These are phyloP conservation scores for Trichacis sp. DNA, from an alignment of 2,888 invertebrate genomes.

Conservation along the genomic window DNA sequence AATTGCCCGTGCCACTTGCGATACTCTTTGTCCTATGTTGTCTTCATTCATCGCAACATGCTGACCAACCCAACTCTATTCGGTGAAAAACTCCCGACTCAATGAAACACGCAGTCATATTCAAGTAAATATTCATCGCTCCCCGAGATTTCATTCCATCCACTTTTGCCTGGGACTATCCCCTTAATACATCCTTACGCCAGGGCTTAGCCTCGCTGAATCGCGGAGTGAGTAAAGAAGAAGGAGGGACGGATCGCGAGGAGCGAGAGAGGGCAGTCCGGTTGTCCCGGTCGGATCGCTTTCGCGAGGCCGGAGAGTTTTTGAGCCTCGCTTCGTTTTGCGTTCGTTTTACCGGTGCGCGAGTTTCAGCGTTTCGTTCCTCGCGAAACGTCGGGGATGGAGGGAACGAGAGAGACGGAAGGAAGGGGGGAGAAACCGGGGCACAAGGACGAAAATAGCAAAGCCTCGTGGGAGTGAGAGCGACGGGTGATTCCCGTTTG, in stretches of 20 bases:
- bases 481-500: constrained; percentile 18
- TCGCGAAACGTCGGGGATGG: constrained; percentile 17
- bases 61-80: too few relatives aligned
- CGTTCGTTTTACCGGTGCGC: constrained; percentile 37
- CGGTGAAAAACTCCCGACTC: too few relatives aligned
- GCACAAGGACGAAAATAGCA: constrained; percentile 20
- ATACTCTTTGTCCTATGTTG: too few relatives aligned
- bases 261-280: constrained; percentile 26
- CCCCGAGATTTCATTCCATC: too few relatives aligned
- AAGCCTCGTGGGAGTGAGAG: constrained; percentile 4
- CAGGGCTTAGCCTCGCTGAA: too few relatives aligned
- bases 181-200: too few relatives aligned
- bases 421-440: constrained; percentile 15
- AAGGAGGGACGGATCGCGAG: constrained; percentile 7
- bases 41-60: too few relatives aligned
- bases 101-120: too few relatives aligned
- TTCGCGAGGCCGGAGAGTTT: constrained; percentile 42
- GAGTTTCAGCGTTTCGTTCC: constrained; percentile 33
- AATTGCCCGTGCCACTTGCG: too few relatives aligned
- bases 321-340: constrained; percentile 42
- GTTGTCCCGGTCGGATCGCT: constrained; percentile 45
- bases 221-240: constrained; percentile 26
- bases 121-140: too few relatives aligned
- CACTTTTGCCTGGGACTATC: too few relatives aligned
- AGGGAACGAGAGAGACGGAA: too few relatives aligned